Conservation (phyloP, 2,113 vertebrate genomes). For the Pelusios castaneus region DNA sequence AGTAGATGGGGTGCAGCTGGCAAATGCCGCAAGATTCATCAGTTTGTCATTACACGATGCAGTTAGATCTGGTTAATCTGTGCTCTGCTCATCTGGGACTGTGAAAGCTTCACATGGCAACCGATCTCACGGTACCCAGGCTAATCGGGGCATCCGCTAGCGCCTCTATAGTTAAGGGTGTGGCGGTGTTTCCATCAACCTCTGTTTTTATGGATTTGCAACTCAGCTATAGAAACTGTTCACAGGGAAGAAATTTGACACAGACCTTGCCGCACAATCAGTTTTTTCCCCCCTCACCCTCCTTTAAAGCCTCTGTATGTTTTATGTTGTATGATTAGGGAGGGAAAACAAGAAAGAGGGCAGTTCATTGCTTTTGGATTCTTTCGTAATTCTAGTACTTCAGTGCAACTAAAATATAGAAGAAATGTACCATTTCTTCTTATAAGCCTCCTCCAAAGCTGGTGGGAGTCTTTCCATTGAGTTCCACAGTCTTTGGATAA, state of each 20-base stretch:
- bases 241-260: background rate
- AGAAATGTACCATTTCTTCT: background rate
- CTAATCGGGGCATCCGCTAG: background rate
- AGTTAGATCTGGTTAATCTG: background rate
- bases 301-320: background rate
- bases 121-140: conserved; percentile 18
- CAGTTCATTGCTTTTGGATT: background rate
- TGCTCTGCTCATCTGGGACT: background rate
- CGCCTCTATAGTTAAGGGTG: background rate
- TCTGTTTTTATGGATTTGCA: accelerated
- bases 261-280: background rate
- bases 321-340: background rate
- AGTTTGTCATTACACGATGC: background rate
- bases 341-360: background rate
- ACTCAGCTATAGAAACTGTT: background rate
- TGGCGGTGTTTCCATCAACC: accelerated
- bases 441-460: background rate
- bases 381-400: background rate
- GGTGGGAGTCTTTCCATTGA: background rate
- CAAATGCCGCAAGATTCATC: background rate
- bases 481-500: background rate
- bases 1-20: background rate
- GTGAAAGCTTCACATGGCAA: background rate
- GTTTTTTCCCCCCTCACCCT: background rate
- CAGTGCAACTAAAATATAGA: background rate